Percentiles rank a stretch among this genome's conserved stretches.
Evolutionary conservation across 1,140 invertebrate species (phyloP).

Genomic region (Neodiprion fabricii): DNA sequence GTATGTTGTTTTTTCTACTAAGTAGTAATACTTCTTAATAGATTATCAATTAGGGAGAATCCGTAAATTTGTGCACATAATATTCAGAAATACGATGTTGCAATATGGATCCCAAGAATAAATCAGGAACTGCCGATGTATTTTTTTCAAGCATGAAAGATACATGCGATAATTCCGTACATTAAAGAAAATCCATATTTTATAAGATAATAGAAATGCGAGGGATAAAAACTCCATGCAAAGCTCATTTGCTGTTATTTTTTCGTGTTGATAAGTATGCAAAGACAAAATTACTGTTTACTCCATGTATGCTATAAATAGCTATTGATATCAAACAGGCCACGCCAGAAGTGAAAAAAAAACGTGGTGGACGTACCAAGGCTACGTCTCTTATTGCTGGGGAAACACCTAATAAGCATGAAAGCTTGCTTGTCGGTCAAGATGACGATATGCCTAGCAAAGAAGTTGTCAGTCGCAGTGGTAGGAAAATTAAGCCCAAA

Average conservation of each 20-base stretch:
- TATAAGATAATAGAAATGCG: not conserved
- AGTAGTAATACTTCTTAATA: not conserved
- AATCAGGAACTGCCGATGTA: constrained; percentile 57
- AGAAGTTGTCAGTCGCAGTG: constrained; percentile 74
- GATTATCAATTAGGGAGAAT: not conserved
- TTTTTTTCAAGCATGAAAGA: constrained; percentile 51
- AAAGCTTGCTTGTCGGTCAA: constrained; percentile 44
- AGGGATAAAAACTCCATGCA: too few relatives aligned
- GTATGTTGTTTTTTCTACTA: not conserved
- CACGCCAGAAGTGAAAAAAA: constrained; percentile 51
- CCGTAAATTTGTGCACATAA: constrained; percentile 1
- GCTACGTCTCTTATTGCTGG: constrained; percentile 23
- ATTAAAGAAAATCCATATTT: constrained; percentile 25
- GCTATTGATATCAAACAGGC: constrained; percentile 35
- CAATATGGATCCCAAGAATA: constrained; percentile 40
- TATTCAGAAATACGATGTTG: constrained; percentile 10
- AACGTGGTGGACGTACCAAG: constrained; percentile 46
- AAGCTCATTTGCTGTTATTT: too few relatives aligned
- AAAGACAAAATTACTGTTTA: too few relatives aligned
- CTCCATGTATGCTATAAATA: too few relatives aligned
- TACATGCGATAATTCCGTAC: constrained; percentile 64
- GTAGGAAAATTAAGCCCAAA: constrained; percentile 78
- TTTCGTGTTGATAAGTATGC: too few relatives aligned
- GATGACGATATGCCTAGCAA: constrained; percentile 52
- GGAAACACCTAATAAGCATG: constrained; percentile 40